These are phyloP conservation scores for Halcyon leucocephala DNA, from an alignment of 2,797 vertebrate genomes.

Conservation along the genomic window DNA sequence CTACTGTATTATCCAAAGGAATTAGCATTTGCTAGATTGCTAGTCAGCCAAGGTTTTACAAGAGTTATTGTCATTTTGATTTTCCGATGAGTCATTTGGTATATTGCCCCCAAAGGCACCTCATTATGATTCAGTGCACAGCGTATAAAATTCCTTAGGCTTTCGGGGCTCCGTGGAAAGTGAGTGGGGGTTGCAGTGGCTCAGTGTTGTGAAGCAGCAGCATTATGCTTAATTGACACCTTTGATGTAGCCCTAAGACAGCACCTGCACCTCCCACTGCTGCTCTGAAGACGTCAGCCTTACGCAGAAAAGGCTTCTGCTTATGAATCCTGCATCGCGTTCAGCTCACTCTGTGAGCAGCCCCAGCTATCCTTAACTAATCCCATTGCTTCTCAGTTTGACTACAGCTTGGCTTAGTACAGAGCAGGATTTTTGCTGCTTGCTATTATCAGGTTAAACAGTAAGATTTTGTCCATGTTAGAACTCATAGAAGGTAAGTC, in stretches of 20 bases:
- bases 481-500: conserved; percentile 96
- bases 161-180: conserved; percentile 74
- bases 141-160: conserved; percentile 68
- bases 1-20: conserved; percentile 31
- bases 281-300: conserved; percentile 88
- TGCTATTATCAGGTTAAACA: conserved; percentile 63
- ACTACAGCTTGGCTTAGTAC: conserved; percentile 66
- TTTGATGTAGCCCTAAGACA: conserved; percentile 85
- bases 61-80: conserved; percentile 78
- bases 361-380: conserved; percentile 80
- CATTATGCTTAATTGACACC: conserved; percentile 83
- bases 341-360: conserved; percentile 82
- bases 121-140: conserved; percentile 81
- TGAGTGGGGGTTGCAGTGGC: conserved; percentile 70
- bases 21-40: conserved; percentile 58
- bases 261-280: conserved; percentile 86
- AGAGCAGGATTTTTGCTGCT: conserved; percentile 68
- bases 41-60: conserved; percentile 68
- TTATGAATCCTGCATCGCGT: conserved; percentile 83
- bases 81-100: conserved; percentile 78
- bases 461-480: conserved; percentile 87
- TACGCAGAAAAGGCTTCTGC: conserved; percentile 89
- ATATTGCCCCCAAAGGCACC: conserved; percentile 76
- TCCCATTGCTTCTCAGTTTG: conserved; percentile 79
- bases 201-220: conserved; percentile 71